Evolutionary conservation across 2,888 invertebrate genomes (phyloP), one percentile per base, ranked within the genome.

Genomic region (Pachymerium ferrugineum): DNA sequence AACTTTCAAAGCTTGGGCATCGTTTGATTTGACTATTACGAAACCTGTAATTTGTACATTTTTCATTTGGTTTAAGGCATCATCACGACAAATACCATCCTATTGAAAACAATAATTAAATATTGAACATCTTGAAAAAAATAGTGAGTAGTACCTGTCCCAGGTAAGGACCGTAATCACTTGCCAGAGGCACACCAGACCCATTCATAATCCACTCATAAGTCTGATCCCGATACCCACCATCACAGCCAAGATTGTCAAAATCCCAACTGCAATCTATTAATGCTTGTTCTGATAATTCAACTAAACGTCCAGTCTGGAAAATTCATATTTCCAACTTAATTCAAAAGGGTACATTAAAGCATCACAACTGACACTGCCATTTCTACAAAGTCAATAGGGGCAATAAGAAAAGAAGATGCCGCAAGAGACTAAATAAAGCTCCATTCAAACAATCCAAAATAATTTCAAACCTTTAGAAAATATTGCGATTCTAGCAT

Each of bases 221-320:
- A 0, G 94, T 89, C 73, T 96, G 86, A 85, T 90, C 96, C 83
- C 97, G 97, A 83, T 97, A 96, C n/a, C 97, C 97, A 1, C 97
- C 97, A 82, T 97, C 97, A 82, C 97, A 97, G 0, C 95, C 97
- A 83, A 97, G 96, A 83, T 95, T 95, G 29, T 96, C 96, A 82
- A 87, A 94, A 82, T 93, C 94, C 97, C 97, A 97, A 0, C 94
- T 94, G 82, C 97, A 97, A 85, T 97, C 97, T 74, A 97, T 88
- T 73, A 97, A 86, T 25, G 95, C 93, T 86, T 97, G 97, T 80
- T 96, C 94, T 4, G 96, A 96, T 62, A 97, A 87, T 28, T 93
- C 85, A 12, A 92, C 88, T 33, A 94, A 86, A 78, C 90, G 88
- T 0, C 91, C 91, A 78, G 90, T 90, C 80, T 76, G 12, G 3